These are phyloP conservation scores for Nothocercus nigrocapillus DNA, from an alignment of 2,113 vertebrate species.

Conservation along the genomic window DNA sequence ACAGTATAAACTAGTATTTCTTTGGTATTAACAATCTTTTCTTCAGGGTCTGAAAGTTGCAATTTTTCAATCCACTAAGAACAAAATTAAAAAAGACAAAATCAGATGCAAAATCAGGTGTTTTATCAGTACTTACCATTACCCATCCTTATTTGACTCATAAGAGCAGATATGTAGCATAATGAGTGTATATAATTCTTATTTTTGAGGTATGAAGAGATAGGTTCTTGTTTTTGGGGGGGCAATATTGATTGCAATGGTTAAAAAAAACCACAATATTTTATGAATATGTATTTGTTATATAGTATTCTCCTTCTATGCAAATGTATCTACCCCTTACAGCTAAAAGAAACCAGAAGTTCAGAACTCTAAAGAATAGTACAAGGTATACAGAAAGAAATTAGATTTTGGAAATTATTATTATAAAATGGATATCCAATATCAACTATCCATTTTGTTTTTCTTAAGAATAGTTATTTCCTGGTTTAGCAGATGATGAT, in stretches of 20 bases:
- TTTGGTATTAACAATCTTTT: not conserved
- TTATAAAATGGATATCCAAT: not conserved
- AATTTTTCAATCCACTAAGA: not conserved
- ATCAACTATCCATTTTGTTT: not conserved
- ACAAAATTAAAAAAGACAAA: not conserved
- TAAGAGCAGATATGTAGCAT: not conserved
- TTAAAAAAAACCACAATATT: not conserved
- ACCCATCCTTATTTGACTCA: not conserved
- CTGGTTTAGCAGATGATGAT: not conserved
- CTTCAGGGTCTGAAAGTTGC: not conserved
- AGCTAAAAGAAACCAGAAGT: not conserved
- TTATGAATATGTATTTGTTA: not conserved
- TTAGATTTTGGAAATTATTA: not conserved
- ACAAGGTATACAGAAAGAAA: not conserved
- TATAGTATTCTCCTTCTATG: not conserved
- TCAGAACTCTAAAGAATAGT: not conserved
- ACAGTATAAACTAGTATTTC: not conserved
- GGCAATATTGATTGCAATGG: not conserved
- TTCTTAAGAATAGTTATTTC: not conserved
- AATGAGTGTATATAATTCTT: not conserved
- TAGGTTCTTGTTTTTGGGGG: not conserved
- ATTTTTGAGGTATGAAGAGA: not conserved
- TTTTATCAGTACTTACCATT: not conserved
- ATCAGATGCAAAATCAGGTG: not conserved
- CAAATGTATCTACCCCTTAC: not conserved